These are phyloP conservation scores for Eolophus roseicapilla DNA, from an alignment of 2,113 vertebrate genomes.

Conservation along the genomic window DNA sequence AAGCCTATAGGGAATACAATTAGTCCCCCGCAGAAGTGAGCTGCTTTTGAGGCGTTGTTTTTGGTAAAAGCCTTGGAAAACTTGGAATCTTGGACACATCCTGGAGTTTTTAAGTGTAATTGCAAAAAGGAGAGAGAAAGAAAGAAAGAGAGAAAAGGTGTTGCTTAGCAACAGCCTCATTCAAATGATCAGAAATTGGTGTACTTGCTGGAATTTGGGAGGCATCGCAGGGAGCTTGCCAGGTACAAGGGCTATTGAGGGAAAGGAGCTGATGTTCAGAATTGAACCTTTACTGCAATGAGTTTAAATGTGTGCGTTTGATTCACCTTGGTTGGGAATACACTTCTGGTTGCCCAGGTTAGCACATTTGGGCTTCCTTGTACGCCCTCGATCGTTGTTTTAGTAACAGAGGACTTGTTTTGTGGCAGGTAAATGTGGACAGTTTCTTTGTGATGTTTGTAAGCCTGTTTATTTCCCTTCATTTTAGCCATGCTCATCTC, in stretches of 20 bases:
- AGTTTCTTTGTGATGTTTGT: not conserved
- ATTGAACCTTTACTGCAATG: not conserved
- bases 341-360: not conserved
- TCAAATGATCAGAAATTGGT: constrained; percentile 57
- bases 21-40: not conserved
- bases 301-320: not conserved
- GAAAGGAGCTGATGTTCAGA: not conserved
- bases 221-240: constrained; percentile 11
- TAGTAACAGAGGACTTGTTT: not conserved
- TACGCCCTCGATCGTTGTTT: not conserved
- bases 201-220: constrained; percentile 51
- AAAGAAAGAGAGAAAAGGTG: constrained; percentile 4
- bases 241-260: not conserved
- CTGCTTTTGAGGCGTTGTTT: not conserved
- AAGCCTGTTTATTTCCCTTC: not conserved
- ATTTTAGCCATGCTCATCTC: not conserved
- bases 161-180: constrained; percentile 70
- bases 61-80: not conserved
- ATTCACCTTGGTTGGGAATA: not conserved
- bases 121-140: not conserved
- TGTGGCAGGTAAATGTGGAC: not conserved
- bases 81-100: not conserved
- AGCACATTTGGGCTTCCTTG: not conserved
- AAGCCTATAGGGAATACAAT: not conserved
- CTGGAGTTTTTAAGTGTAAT: constrained; percentile 19